These are phyloP conservation scores for Todus mexicanus DNA, from an alignment of 2,797 vertebrate genomes.

Conservation along the genomic window DNA sequence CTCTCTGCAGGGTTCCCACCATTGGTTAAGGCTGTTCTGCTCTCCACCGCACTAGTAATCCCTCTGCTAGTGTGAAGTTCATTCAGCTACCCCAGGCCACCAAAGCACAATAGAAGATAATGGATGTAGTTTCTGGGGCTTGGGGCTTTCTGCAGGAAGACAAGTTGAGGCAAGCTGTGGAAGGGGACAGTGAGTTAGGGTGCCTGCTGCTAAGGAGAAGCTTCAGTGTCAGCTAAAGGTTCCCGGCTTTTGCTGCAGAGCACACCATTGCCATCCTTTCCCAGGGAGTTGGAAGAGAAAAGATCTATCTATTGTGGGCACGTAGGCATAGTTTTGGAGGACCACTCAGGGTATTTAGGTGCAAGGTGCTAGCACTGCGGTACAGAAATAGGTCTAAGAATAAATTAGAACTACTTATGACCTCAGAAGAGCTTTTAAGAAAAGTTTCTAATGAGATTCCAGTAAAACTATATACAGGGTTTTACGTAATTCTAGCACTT, in stretches of 20 bases:
- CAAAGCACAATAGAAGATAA: not conserved
- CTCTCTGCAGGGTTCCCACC: not conserved
- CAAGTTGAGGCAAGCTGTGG: not conserved
- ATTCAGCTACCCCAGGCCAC: not conserved
- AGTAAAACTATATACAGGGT: not conserved
- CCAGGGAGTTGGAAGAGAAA: not conserved
- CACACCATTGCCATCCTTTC: not conserved
- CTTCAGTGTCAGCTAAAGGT: not conserved
- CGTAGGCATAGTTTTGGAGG: not conserved
- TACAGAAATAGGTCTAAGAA: not conserved
- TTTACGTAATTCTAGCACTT: not conserved
- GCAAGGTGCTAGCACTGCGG: not conserved
- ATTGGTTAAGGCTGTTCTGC: not conserved
- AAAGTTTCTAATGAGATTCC: not conserved
- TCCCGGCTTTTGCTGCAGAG: not conserved
- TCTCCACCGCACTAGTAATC: not conserved
- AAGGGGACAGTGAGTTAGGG: not conserved
- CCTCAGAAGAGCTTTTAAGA: not conserved
- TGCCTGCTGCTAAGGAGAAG: not conserved
- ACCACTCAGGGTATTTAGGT: not conserved
- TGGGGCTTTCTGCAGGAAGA: not conserved
- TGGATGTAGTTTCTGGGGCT: not conserved
- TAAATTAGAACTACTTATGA: not conserved
- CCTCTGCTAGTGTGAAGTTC: not conserved
- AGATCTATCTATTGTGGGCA: not conserved